Percentiles rank a stretch among this genome's conserved stretches.
These are phyloP conservation scores for Salvelinus sp. DNA, from an alignment of 2,113 vertebrate genomes.

Conservation along the genomic window DNA sequence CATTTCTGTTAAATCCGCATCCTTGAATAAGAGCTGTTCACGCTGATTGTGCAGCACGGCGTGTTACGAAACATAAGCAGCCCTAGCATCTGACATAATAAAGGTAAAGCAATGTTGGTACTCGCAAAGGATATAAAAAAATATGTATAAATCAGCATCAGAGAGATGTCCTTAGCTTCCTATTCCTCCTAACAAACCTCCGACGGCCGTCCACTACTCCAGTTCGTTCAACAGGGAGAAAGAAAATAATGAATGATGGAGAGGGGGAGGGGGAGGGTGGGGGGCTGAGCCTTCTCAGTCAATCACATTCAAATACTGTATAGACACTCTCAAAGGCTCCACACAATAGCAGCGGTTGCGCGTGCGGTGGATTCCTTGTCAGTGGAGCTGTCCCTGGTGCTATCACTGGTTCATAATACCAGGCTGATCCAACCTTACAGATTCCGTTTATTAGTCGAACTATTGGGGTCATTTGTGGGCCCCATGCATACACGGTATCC, in stretches of 20 bases:
- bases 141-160: neutral
- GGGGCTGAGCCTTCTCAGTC: conserved; percentile 54
- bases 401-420: conserved; percentile 56
- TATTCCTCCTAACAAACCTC: conserved; percentile 36
- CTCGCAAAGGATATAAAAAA: neutral
- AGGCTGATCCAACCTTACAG: neutral
- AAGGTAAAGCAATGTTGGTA: conserved; percentile 1
- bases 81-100: conserved; percentile 18
- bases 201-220: conserved; percentile 59
- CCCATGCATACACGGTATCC: neutral
- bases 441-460: neutral
- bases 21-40: conserved; percentile 38
- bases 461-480: too few relatives aligned
- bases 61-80: conserved; percentile 50
- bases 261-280: conserved; percentile 10
- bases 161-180: too few relatives aligned
- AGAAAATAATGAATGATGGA: conserved; percentile 46
- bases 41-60: conserved; percentile 51
- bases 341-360: neutral
- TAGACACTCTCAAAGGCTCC: conserved; percentile 20
- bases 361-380: too few relatives aligned
- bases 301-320: conserved; percentile 49
- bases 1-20: conserved; percentile 66
- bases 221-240: conserved; percentile 50
- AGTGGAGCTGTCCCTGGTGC: conserved; percentile 48